Evolutionary conservation across 2,888 invertebrate species (phyloP).

Genomic region (Bugulina stolonifera): DNA sequence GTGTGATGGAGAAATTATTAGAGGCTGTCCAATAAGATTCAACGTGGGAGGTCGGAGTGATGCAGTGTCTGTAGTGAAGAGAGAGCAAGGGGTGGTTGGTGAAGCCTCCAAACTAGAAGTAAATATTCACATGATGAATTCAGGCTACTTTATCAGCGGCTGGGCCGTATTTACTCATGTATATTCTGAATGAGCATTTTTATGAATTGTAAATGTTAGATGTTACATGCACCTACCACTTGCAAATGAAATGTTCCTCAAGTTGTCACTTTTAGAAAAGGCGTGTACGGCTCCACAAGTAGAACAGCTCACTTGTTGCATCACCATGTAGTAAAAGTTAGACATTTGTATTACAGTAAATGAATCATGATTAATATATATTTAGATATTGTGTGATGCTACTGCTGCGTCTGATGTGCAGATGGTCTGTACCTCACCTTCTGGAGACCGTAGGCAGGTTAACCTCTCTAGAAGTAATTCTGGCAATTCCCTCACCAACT

Average conservation of each 20-base stretch:
- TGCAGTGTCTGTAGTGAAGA: conserved; percentile 62
- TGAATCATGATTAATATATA: background rate
- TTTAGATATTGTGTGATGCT: conserved; percentile 1
- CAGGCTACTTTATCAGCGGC: too few relatives aligned
- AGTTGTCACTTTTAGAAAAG: too few relatives aligned
- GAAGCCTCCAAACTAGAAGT: conserved; percentile 41
- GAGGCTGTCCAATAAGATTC: conserved; percentile 67
- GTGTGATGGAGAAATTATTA: conserved; percentile 60
- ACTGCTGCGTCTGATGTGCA: background rate
- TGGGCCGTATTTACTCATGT: too few relatives aligned
- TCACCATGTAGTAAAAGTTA: too few relatives aligned
- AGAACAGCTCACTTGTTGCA: too few relatives aligned
- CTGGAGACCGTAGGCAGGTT: conserved; percentile 74
- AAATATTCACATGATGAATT: too few relatives aligned
- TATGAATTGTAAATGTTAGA: too few relatives aligned
- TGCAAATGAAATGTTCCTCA: too few relatives aligned
- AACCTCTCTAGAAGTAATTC: conserved; percentile 61
- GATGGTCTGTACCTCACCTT: conserved; percentile 22
- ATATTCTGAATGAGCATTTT: too few relatives aligned
- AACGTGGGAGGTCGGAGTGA: conserved; percentile 79
- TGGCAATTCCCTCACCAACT: conserved; percentile 15
- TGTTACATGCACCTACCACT: too few relatives aligned
- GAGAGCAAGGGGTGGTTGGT: conserved; percentile 40
- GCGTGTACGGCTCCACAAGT: too few relatives aligned
- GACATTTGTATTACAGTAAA: background rate